These are phyloP conservation scores for Chaetogeoica ovagalla DNA, from an alignment of 2,888 invertebrate species.

Conservation along the genomic window DNA sequence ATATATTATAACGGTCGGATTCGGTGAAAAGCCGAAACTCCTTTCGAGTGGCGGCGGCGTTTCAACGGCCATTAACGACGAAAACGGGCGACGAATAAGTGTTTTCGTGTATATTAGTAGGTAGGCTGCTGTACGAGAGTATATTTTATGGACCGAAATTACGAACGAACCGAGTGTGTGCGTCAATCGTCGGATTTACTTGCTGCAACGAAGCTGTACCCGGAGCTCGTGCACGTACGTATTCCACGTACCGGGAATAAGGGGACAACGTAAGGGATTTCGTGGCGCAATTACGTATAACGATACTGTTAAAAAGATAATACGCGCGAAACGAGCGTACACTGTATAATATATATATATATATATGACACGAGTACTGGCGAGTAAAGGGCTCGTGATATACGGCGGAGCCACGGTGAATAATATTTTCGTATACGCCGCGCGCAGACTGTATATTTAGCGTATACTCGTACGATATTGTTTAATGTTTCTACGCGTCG, in stretches of 20 bases:
- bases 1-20: too few relatives aligned
- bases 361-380: neutral
- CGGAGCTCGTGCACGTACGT: too few relatives aligned
- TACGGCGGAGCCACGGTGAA: too few relatives aligned
- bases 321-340: neutral
- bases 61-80: conserved; percentile 39
- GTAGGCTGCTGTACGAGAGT: neutral
- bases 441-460: neutral
- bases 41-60: conserved; percentile 20
- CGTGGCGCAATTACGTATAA: conserved; percentile 25
- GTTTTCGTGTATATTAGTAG: conserved; percentile 3
- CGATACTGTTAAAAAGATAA: conserved; percentile 32
- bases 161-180: conserved; percentile 17
- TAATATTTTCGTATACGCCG: conserved; percentile 34
- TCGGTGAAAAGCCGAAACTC: too few relatives aligned
- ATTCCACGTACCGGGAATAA: too few relatives aligned
- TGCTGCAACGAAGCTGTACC: too few relatives aligned
- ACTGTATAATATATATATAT: neutral
- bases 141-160: conserved; percentile 35
- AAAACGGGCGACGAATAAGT: neutral
- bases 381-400: too few relatives aligned
- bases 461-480: neutral
- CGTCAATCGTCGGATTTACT: conserved; percentile 39
- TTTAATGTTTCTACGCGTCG: too few relatives aligned
- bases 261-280: neutral